These are phyloP conservation scores for Amphimallon solstitiale DNA, from an alignment of 2,888 invertebrate species.

Conservation along the genomic window DNA sequence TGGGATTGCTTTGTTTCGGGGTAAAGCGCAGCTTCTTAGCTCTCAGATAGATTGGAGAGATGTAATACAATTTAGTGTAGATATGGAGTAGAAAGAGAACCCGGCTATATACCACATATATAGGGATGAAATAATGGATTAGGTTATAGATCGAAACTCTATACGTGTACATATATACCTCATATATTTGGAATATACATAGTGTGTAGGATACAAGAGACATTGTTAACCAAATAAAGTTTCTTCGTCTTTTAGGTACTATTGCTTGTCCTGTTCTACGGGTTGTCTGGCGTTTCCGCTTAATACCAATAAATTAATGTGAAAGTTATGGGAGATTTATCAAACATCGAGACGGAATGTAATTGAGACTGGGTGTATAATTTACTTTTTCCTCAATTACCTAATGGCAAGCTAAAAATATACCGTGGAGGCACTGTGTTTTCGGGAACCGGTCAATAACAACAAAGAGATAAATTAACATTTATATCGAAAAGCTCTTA, in stretches of 20 bases:
- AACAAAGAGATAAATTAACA: constrained; percentile 22
- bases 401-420: constrained; percentile 33
- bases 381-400: constrained; percentile 31
- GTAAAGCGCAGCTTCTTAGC: constrained; percentile 54
- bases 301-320: constrained; percentile 35
- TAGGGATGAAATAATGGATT: constrained; percentile 43
- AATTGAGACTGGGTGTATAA: constrained; percentile 26
- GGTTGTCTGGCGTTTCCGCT: constrained; percentile 12
- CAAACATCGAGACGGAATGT: constrained; percentile 25
- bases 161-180: background rate
- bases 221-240: constrained; percentile 39
- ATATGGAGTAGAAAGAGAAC: constrained; percentile 52
- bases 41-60: constrained; percentile 58
- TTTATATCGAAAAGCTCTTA: background rate
- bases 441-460: constrained; percentile 15
- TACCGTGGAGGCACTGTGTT: constrained; percentile 1
- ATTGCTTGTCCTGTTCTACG: constrained; percentile 1
- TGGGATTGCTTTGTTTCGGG: constrained; percentile 65
- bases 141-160: constrained; percentile 37
- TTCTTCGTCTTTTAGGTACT: constrained; percentile 16
- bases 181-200: background rate
- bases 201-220: too few relatives aligned
- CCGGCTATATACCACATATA: constrained; percentile 42
- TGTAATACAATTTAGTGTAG: constrained; percentile 61
- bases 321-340: constrained; percentile 33